A percentile compares a stretch with the other conserved stretches of the same genome.
phyloP scores from a whole-genome alignment of 2,113 vertebrate genomes.

The Aythya baeri region DNA sequence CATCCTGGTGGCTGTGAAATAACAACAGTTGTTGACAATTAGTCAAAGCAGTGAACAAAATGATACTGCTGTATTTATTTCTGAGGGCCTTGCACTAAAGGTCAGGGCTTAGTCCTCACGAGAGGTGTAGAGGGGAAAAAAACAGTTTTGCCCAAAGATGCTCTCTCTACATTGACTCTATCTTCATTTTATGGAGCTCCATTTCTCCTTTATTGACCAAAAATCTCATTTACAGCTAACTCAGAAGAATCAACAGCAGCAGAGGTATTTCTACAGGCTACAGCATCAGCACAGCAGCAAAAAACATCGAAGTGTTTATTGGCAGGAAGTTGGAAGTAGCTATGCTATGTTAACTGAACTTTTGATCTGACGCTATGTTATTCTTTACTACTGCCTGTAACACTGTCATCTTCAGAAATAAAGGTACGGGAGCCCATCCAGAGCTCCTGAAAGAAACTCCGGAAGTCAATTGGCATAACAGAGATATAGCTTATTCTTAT shows the following conservation, averaged over 20 bases:
- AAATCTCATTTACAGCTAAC: neutral
- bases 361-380: neutral
- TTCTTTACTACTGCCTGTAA: neutral
- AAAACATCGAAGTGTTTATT: neutral
- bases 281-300: neutral
- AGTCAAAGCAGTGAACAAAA: neutral
- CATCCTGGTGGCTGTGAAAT: neutral
- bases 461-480: neutral
- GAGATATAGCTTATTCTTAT: neutral
- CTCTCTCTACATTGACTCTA: neutral
- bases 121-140: neutral
- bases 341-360: neutral
- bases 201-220: neutral
- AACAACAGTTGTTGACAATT: neutral
- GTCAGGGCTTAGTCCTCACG: neutral
- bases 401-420: neutral
- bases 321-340: neutral
- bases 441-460: neutral
- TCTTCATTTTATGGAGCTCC: neutral
- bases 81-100: neutral
- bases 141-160: neutral
- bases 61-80: neutral
- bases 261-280: neutral
- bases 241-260: neutral
- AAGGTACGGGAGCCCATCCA: neutral